Evolutionary conservation across 2,888 invertebrate genomes (phyloP), one percentile per base, ranked within the genome.

Genomic region (Macaria liturata): DNA sequence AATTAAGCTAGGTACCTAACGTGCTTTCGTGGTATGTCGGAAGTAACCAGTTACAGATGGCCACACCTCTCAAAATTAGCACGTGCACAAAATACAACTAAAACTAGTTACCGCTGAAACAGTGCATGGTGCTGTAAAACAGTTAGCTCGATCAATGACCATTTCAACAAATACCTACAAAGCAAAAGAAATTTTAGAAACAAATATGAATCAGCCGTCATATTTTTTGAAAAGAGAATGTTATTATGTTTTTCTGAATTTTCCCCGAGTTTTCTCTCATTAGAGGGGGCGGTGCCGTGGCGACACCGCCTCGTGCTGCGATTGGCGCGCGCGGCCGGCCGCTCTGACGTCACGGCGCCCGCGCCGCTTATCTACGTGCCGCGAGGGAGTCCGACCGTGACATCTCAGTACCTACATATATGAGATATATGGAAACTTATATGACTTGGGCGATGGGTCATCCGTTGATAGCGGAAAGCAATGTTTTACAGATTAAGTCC

Each of bases 341-440:
- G 78, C 83, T 86, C 75, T 90, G 88, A 91, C 91, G 90, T 91
- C 90, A 90, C 72, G 62, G 73, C 81, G 79, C 78, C 74, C 75
- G 79, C 79, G 69, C 68, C 5, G 42, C 66, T 78, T 83, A 82
- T 81, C 81, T 76, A 58, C 74, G 74, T 78, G 74, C 79, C 78
- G 77, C 81, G 44, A 44, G 69, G 72, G 71, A 71, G 73, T 69
- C 64, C 67, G 64, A 59, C 65, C 72, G 75, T 74, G 72, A 72
- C 65, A 67, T 67, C 69, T 67, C 70, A 7, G 34, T 42, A 42
- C 8, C 4, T 30, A 46, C 32, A 32, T 46, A 46, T 6, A 7
- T 37, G 34, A 37, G 34, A 20, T 20, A 20, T 20, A 20, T 20
- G 20, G 20, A 20, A 20, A 20, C 20, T 20, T 46, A 32, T 32